Percentiles rank a stretch among this genome's conserved stretches.
Evolutionary conservation across 2,113 vertebrate genomes (phyloP).

Genomic region (Jaculus jaculus): DNA sequence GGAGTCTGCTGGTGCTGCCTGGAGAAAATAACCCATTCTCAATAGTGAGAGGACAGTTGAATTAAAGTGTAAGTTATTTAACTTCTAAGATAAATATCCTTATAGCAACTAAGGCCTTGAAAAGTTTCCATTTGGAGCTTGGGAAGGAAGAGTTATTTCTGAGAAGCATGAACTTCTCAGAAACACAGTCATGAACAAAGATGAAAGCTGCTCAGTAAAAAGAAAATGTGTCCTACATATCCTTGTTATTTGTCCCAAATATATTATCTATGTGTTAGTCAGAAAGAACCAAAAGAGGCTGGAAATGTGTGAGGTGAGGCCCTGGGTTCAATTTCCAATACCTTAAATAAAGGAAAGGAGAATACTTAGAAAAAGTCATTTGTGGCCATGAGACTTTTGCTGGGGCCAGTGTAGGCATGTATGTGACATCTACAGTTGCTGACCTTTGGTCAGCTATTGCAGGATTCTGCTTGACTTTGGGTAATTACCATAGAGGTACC

Average conservation of each 20-base stretch:
- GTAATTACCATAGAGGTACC: not conserved
- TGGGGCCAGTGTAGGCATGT: not conserved
- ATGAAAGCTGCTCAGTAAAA: slow-evolving; percentile 28
- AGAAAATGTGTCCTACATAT: not conserved
- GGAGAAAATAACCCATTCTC: slow-evolving; percentile 68
- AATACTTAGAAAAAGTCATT: not conserved
- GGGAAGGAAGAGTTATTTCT: slow-evolving; percentile 42
- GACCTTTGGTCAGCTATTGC: not conserved
- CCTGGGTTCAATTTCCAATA: not conserved
- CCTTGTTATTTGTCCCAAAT: not conserved
- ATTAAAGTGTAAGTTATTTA: slow-evolving; percentile 71
- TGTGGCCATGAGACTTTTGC: not conserved
- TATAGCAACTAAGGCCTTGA: slow-evolving; percentile 61
- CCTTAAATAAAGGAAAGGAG: not conserved
- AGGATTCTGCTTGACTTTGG: not conserved
- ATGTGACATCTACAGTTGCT: not conserved
- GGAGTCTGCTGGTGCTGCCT: slow-evolving; percentile 4
- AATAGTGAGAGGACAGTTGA: slow-evolving; percentile 53
- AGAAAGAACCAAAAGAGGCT: not conserved
- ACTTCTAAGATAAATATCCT: slow-evolving; percentile 60
- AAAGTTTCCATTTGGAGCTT: slow-evolving; percentile 54
- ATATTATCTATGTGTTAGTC: not conserved
- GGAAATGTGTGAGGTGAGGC: not conserved
- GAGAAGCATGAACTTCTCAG: slow-evolving; percentile 35
- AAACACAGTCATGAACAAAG: slow-evolving; percentile 38